These are phyloP conservation scores for Calliphora vicina DNA, from an alignment of 1,140 invertebrate species.

Conservation along the genomic window DNA sequence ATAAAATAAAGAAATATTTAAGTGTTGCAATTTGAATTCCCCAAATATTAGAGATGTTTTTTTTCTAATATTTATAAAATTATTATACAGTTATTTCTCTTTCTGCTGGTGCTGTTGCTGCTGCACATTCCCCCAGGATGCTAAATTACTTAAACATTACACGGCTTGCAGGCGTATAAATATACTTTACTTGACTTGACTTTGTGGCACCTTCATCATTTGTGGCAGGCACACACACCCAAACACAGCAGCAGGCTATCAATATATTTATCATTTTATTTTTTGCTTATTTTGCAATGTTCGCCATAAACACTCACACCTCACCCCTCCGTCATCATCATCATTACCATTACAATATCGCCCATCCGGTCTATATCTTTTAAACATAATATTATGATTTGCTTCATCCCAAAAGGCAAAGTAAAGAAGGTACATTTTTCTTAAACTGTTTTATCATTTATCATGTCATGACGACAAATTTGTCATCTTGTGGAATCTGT, in stretches of 20 bases:
- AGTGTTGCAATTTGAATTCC: neutral
- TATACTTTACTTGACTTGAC: neutral
- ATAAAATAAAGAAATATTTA: no score
- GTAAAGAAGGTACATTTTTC: conserved; percentile 1
- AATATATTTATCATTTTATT: neutral
- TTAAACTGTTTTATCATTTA: conserved; percentile 22
- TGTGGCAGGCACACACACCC: neutral
- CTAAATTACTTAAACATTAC: conserved; percentile 20
- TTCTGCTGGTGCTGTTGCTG: no score
- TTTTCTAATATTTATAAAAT: neutral
- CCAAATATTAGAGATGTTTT: conserved; percentile 9
- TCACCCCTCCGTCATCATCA: neutral
- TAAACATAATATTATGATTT: neutral
- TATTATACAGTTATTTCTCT: neutral
- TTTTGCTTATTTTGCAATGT: neutral
- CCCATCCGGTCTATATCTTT: no score
- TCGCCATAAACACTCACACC: neutral
- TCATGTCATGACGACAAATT: conserved; percentile 36
- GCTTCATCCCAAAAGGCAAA: neutral
- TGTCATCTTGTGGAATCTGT: conserved; percentile 35
- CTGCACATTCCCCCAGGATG: conserved; percentile 4
- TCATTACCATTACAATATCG: neutral
- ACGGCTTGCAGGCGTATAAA: neutral
- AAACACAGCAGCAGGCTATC: neutral
- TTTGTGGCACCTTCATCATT: neutral